Base-by-base conservation (phyloP, 2,888 invertebrate genomes). In the Caenorhabditis sp. region DNA sequence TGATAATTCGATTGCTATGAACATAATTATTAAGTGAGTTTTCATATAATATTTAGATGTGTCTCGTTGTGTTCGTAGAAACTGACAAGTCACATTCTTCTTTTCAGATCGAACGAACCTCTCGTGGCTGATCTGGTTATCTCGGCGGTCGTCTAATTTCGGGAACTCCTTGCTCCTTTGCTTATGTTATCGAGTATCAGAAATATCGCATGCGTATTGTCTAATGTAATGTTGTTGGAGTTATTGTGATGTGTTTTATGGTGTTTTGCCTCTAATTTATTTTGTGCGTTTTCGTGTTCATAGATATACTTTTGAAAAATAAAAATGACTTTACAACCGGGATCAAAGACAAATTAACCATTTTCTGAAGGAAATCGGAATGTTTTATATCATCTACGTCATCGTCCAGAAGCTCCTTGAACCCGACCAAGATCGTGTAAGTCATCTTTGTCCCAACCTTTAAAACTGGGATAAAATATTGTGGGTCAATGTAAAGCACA, bases 1-100 rank as follows among this genome's bases (percentile, higher is more conserved):
- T 26, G 91, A 91, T 51, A 85, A 89, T 38, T 86, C 90, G 12
- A 90, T 91, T 75, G 89, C 88, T 28, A 88, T 91, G 88, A 90
- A 90, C 73, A 86, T 91, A 26, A 77, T 89, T 59, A 88, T 91
- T 63, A 87, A 89, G 90, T 91, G 35, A 73, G 84, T 79, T 68
- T 54, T 63, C 5, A 41, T 44, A 28, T 31, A 47, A 22, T 26
- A 5, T 26, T 26, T 24, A 26, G 14, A 19, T n/a, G 10, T 26
- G 14, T 54, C 24, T 26, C 6, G 26, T 54, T 12, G 26, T 49
- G n/a, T 49, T 49, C 19, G 19, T n/a, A 49, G 22, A 19, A n/a
- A 49, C 49, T 49, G 5, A 49, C 6, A 7, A 10, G 3, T 6
- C 49, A 49, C 49, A 26, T 68, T 70, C 5, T 16, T 19, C 22